Base-by-base conservation (phyloP, 2,888 invertebrate genomes). In the Anaspis maculata region DNA sequence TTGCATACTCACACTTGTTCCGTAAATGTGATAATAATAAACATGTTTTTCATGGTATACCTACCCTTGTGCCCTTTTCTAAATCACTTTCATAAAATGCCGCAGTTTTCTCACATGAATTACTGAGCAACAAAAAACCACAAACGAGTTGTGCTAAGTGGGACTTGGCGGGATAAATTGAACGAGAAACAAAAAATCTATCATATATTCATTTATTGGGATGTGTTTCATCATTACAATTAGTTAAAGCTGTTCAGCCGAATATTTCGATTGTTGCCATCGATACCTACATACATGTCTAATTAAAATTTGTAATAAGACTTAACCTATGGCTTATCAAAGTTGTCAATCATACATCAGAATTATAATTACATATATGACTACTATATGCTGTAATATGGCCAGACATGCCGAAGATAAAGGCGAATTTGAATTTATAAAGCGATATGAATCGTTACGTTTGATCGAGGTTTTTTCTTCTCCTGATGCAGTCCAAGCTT, bases 11-110 rank as follows among this genome's bases (percentile, higher is more conserved):
- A 45, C 47, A 49, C 39, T 55, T 54, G 56, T 59, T 55, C 56
- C 61, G 58, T 59, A 61, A 59, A 59, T 63, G 62, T 63, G 63
- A 62, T 62, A 63, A 62, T 62, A 63, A 61, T 62, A 61, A 61
- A 62, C 58, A 62, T 60, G 59, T 61, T 61, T 60, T 59, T 61
- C 58, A 61, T 57, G 55, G n/a, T n/a, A n/a, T 50, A 51, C 23
- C 42, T 43, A 19, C 45, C 46, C n/a, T n/a, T 56, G 48, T 52
- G 49, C 52, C 51, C 51, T 51, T 52, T 57, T 56, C 49, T 52
- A 46, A 51, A n/a, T 22, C 30, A 11, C n/a, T 21, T 19, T 21
- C 19, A 15, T 22, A 23, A 34, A 38, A 30, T 38, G 38, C 31
- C 34, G 27, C 15, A 14, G 31, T 38, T 34, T 38, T 38, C 34